These are phyloP conservation scores for Threskiornis aethiopicus DNA, from an alignment of 2,797 vertebrate species.

Conservation along the genomic window DNA sequence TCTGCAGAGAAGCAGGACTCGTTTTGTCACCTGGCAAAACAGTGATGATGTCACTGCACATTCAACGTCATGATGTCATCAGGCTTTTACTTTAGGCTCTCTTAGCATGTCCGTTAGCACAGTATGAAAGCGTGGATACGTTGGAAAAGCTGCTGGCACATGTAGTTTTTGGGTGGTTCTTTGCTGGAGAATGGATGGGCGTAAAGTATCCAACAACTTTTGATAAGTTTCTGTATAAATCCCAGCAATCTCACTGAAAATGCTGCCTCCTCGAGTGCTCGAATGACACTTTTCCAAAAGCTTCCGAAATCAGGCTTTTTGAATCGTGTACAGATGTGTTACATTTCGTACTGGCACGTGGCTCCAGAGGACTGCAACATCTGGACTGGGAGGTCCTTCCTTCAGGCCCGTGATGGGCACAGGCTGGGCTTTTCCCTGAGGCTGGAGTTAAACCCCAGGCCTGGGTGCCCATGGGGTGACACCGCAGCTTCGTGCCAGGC, in stretches of 20 bases:
- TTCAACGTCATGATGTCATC: not conserved
- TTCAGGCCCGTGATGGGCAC: not conserved
- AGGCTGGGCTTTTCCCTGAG: not conserved
- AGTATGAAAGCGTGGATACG: accelerated
- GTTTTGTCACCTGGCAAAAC: not conserved
- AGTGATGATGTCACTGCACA: accelerated
- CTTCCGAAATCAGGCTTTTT: not conserved
- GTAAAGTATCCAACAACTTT: not conserved
- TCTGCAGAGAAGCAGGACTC: not conserved
- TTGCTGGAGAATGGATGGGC: not conserved
- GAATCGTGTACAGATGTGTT: accelerated
- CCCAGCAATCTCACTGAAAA: accelerated
- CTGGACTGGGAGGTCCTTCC: not conserved
- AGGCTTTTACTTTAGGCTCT: not conserved
- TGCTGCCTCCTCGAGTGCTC: not conserved
- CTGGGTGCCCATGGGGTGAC: not conserved
- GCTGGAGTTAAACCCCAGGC: not conserved
- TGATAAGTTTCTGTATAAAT: not conserved
- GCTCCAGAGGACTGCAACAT: not conserved
- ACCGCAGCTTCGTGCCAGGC: not conserved
- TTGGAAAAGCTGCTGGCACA: not conserved
- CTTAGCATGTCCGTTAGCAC: not conserved
- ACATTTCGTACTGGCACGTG: accelerated
- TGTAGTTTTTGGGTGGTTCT: not conserved
- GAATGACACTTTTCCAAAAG: not conserved